These are phyloP conservation scores for Notospermus geniculatus DNA, from an alignment of 1,140 invertebrate genomes.

Conservation along the genomic window DNA sequence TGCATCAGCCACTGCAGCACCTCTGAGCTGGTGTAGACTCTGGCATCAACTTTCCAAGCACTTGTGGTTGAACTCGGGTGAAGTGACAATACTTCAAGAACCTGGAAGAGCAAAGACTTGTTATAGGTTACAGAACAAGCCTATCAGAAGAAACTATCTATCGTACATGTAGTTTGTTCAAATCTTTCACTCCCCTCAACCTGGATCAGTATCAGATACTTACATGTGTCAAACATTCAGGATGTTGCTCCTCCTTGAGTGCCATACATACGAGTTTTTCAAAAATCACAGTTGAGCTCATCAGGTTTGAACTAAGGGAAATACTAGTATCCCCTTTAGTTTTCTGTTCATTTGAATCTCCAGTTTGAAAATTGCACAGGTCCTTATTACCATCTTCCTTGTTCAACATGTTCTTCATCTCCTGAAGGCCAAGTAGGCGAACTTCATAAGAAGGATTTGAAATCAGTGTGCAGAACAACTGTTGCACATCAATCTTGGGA, in stretches of 20 bases:
- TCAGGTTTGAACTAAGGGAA: too few species aligned
- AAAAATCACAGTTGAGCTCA: constrained; percentile 11
- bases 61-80: neutral
- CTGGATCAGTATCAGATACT: too few species aligned
- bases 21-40: neutral
- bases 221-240: constrained; percentile 20
- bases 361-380: too few species aligned
- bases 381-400: too few species aligned
- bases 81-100: neutral
- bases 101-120: neutral
- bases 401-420: neutral
- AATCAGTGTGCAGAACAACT: neutral
- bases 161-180: too few species aligned
- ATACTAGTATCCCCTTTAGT: too few species aligned
- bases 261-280: constrained; percentile 27
- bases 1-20: constrained; percentile 10
- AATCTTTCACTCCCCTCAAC: too few species aligned
- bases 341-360: too few species aligned
- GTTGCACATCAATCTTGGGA: neutral
- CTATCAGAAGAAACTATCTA: too few species aligned
- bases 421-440: constrained; percentile 8
- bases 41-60: neutral
- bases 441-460: constrained; percentile 3
- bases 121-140: too few species aligned
- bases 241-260: constrained; percentile 21